Percentiles rank a stretch among this genome's conserved stretches.
Evolutionary conservation across 2,888 invertebrate genomes (phyloP).

Genomic region (Melikaiella ostensackeni): DNA sequence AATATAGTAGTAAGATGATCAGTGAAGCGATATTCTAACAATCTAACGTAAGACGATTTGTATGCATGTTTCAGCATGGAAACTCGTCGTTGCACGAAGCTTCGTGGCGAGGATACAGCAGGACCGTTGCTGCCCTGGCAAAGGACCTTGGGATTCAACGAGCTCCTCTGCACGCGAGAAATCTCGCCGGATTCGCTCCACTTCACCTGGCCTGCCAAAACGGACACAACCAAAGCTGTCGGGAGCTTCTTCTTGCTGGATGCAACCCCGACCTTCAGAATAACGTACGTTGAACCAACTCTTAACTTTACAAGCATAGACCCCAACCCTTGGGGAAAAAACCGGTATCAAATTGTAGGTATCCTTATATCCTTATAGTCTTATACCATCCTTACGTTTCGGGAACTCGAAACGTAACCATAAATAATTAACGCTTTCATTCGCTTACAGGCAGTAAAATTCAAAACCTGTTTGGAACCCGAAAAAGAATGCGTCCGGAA

Average conservation of each 20-base stretch:
- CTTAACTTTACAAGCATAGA: not conserved
- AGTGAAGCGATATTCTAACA: constrained; percentile 16
- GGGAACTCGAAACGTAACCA: constrained; percentile 34
- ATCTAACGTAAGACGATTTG: not conserved
- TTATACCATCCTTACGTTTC: not conserved
- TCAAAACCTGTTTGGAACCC: constrained; percentile 6
- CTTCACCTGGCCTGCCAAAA: constrained; percentile 97
- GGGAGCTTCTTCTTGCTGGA: constrained; percentile 91
- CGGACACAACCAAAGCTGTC: constrained; percentile 96
- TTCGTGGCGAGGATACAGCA: constrained; percentile 95
- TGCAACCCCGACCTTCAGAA: constrained; percentile 94
- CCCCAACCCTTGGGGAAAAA: constrained; percentile 4
- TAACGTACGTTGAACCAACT: constrained; percentile 82
- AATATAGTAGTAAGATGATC: not conserved
- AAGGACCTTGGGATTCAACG: constrained; percentile 83
- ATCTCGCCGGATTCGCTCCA: constrained; percentile 94
- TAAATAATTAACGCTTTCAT: constrained; percentile 35
- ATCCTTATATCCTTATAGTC: not conserved
- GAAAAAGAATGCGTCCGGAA: not conserved
- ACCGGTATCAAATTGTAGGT: not conserved
- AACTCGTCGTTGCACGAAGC: constrained; percentile 97
- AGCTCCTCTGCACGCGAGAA: constrained; percentile 83
- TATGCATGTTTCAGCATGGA: constrained; percentile 84
- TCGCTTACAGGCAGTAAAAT: constrained; percentile 21
- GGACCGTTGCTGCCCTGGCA: constrained; percentile 87